A percentile compares a stretch with the other conserved stretches of the same genome.
phyloP scores from a whole-genome alignment of 2,113 vertebrate species.

The Oncorhynchus keta region DNA sequence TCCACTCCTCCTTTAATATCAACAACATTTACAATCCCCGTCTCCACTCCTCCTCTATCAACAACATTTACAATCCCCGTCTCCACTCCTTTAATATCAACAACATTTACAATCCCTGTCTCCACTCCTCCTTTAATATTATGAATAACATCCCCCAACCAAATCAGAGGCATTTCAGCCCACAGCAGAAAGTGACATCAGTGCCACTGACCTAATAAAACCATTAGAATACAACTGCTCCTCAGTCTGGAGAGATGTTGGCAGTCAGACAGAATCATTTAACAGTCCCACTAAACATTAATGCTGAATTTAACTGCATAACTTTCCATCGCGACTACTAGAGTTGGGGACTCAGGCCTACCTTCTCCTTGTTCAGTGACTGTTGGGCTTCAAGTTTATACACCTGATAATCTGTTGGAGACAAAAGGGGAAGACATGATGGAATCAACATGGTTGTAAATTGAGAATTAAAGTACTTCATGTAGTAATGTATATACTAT shows the following conservation, averaged over 20 bases:
- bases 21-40: too few species aligned
- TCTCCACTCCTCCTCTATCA: too few species aligned
- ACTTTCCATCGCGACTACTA: neutral
- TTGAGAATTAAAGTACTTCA: too few species aligned
- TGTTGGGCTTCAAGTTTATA: conserved; percentile 96
- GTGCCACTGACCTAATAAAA: neutral
- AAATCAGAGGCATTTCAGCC: neutral
- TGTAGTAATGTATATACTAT: too few species aligned
- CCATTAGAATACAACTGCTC: neutral
- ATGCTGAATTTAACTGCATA: too few species aligned
- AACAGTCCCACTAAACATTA: neutral
- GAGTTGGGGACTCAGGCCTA: conserved; percentile 47
- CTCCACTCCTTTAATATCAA: too few species aligned
- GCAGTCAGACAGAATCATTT: neutral
- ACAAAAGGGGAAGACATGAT: conserved; percentile 34
- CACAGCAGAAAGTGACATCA: neutral
- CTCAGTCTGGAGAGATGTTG: neutral
- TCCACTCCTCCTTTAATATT: neutral
- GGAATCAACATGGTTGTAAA: neutral
- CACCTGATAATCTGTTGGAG: conserved; percentile 87
- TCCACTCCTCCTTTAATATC: too few species aligned
- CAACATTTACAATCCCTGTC: neutral
- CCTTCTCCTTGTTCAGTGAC: conserved; percentile 96
- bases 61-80: too few species aligned
- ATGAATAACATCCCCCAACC: too few species aligned